Percentiles rank a stretch among this genome's conserved stretches.
Evolutionary conservation across 2,797 vertebrate genomes (phyloP).

Genomic region (Dallia pectoralis): DNA sequence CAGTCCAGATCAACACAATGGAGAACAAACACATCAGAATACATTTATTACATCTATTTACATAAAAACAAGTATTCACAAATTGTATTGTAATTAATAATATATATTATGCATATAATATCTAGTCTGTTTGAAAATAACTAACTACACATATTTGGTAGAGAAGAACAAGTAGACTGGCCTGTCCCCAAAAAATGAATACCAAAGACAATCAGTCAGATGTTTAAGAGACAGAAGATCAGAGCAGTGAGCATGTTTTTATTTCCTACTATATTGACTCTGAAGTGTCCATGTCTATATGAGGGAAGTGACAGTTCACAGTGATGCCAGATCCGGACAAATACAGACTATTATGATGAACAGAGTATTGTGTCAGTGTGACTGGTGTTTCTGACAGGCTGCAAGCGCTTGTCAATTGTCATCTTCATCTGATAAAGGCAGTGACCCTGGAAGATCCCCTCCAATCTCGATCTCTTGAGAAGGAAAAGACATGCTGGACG

Average conservation of each 20-base stretch:
- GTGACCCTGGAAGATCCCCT: conserved; percentile 61
- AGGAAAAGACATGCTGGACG: conserved; percentile 35
- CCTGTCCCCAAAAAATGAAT: background rate
- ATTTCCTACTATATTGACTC: no score
- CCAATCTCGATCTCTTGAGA: conserved; percentile 57
- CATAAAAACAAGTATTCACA: background rate
- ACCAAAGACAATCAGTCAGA: no score
- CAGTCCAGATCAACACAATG: background rate
- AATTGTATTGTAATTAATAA: background rate
- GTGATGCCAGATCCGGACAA: conserved; percentile 40
- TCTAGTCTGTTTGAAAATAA: background rate
- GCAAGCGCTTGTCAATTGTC: conserved; percentile 60
- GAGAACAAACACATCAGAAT: background rate
- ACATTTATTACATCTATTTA: background rate
- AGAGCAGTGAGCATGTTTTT: no score
- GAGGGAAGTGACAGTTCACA: conserved; percentile 1
- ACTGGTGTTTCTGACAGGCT: conserved; percentile 47
- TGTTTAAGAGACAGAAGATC: no score
- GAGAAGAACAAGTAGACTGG: no score
- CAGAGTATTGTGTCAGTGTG: conserved; percentile 51
- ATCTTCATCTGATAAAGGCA: conserved; percentile 69
- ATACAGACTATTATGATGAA: conserved; percentile 35
- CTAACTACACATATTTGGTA: no score
- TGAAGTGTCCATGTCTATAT: background rate
- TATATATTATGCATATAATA: no score